A percentile compares a stretch with the other conserved stretches of the same genome.
These are phyloP conservation scores for Gymnarchus niloticus DNA, from an alignment of 2,113 vertebrate genomes.

Conservation along the genomic window DNA sequence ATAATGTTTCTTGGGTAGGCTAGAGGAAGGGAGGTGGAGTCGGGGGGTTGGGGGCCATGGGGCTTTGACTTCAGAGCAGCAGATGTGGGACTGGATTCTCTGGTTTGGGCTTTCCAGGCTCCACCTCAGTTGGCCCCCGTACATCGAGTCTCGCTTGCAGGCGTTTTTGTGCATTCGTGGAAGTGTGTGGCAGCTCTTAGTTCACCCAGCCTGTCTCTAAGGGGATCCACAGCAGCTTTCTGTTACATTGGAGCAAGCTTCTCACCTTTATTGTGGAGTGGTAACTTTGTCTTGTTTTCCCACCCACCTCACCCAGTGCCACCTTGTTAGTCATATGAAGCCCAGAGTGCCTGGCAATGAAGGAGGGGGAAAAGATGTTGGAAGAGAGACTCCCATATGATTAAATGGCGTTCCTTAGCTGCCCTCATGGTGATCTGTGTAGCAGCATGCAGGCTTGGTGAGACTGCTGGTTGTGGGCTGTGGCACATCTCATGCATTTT, in stretches of 20 bases:
- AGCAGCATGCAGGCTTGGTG: background rate
- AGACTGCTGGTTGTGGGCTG: background rate
- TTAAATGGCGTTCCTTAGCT: background rate
- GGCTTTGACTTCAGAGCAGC: conserved; percentile 64
- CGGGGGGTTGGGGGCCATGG: conserved; percentile 42
- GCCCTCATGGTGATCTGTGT: background rate
- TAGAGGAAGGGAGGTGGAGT: conserved; percentile 26
- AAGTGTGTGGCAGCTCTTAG: background rate
- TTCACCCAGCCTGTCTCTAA: background rate
- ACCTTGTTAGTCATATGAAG: background rate
- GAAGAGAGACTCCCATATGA: background rate
- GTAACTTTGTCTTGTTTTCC: background rate
- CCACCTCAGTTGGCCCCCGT: conserved; percentile 45
- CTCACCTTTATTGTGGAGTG: background rate
- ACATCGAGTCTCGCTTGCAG: conserved; percentile 1
- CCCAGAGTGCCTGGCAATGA: background rate
- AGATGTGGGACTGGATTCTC: conserved; percentile 67
- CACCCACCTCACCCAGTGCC: background rate
- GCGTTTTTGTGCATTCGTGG: background rate
- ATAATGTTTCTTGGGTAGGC: conserved; percentile 55
- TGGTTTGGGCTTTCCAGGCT: conserved; percentile 47
- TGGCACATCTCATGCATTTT: background rate
- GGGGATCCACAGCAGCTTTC: background rate
- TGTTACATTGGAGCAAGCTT: background rate
- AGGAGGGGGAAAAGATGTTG: background rate